These are phyloP conservation scores for Drosophila burlai DNA, from an alignment of 1,140 invertebrate species.

Conservation along the genomic window DNA sequence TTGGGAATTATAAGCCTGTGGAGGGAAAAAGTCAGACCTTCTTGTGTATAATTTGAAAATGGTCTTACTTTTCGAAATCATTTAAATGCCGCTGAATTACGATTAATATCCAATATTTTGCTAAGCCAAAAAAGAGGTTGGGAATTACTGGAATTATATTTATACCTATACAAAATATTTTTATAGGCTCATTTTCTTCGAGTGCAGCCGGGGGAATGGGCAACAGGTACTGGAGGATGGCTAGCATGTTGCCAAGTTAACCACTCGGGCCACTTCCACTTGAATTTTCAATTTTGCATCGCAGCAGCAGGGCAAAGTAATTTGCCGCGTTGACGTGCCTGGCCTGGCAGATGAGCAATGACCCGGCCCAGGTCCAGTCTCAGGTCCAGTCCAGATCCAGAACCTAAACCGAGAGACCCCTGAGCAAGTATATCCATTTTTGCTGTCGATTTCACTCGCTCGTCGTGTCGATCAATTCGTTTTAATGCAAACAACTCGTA, in stretches of 20 bases:
- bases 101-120: too few relatives aligned
- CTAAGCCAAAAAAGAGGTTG: too few relatives aligned
- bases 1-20: background rate
- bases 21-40: background rate
- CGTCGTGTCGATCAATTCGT: conserved; percentile 81
- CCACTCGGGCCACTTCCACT: conserved; percentile 54
- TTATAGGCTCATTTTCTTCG: background rate
- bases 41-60: background rate
- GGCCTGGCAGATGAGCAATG: conserved; percentile 82
- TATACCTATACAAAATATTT: background rate
- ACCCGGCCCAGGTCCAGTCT: conserved; percentile 34
- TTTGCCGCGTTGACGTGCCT: conserved; percentile 82
- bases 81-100: too few relatives aligned
- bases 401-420: background rate
- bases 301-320: conserved; percentile 73
- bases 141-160: background rate
- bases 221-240: conserved; percentile 22
- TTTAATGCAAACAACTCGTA: conserved; percentile 84
- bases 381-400: conserved; percentile 1
- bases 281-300: conserved; percentile 83
- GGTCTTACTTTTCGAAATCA: background rate
- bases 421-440: conserved; percentile 11
- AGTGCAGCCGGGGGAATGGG: background rate
- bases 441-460: conserved; percentile 53
- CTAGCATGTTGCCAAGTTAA: conserved; percentile 82